Percentiles rank a stretch among this genome's conserved stretches.
Conservation (phyloP, 92 coral and sea anemone species). For the Palythoa caribaeorum region DNA sequence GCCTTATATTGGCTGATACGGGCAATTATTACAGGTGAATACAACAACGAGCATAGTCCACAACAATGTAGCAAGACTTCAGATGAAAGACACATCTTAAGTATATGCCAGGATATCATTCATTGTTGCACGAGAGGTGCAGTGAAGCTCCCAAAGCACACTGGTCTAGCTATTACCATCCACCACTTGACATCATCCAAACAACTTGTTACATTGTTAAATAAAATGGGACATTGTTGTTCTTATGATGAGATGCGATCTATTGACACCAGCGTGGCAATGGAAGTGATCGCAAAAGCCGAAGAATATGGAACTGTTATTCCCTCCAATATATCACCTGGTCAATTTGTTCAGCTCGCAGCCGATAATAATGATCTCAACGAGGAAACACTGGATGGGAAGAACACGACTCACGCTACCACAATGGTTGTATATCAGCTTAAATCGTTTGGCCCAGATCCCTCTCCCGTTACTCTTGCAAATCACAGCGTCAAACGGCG, state of each 20-base stretch:
- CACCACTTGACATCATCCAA: slow-evolving; percentile 39
- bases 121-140: neutral
- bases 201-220: slow-evolving; percentile 36
- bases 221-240: slow-evolving; percentile 64
- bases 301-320: slow-evolving; percentile 49
- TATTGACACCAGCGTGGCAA: slow-evolving; percentile 52
- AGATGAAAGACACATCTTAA: slow-evolving; percentile 38
- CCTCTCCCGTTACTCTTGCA: neutral
- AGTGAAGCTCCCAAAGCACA: slow-evolving; percentile 48
- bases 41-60: slow-evolving; percentile 21
- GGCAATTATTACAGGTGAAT: neutral
- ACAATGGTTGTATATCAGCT: slow-evolving; percentile 68
- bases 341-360: slow-evolving; percentile 38
- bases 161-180: slow-evolving; percentile 38
- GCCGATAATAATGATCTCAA: slow-evolving; percentile 64
- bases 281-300: slow-evolving; percentile 49
- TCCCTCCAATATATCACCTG: slow-evolving; percentile 48
- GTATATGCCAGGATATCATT: slow-evolving; percentile 49
- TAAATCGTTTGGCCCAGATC: slow-evolving; percentile 52
- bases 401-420: slow-evolving; percentile 62
- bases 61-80: slow-evolving; percentile 26
- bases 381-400: slow-evolving; percentile 60
- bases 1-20: neutral
- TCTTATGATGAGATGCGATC: slow-evolving; percentile 55
- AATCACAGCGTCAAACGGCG: slow-evolving; percentile 16